phyloP scores from a whole-genome alignment of 2,888 invertebrate species.

The Catocala sponsa region DNA sequence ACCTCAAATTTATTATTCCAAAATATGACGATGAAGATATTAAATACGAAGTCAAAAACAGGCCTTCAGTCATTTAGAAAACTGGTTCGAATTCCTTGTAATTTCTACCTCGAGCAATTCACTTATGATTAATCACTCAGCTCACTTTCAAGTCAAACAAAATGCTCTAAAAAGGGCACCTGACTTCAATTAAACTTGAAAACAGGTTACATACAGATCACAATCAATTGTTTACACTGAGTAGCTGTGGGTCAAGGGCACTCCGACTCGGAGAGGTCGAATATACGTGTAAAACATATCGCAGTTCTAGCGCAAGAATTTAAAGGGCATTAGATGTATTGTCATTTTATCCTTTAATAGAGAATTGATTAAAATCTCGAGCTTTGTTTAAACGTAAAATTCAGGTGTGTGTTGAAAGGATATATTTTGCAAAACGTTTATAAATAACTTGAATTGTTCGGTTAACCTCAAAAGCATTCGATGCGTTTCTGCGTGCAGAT shows the following conservation, averaged over 20 bases:
- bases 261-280: slow-evolving; percentile 35
- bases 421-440: too few species aligned
- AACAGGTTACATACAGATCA: slow-evolving; percentile 52
- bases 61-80: neutral
- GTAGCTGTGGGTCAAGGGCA: slow-evolving; percentile 49
- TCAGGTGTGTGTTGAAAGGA: too few species aligned
- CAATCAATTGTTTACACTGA: slow-evolving; percentile 58
- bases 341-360: slow-evolving; percentile 20
- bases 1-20: too few species aligned
- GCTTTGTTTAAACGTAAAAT: neutral
- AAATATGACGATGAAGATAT: too few species aligned
- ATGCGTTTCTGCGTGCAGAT: too few species aligned
- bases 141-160: slow-evolving; percentile 36
- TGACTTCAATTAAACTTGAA: slow-evolving; percentile 36
- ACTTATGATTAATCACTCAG: slow-evolving; percentile 26
- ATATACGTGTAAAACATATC: slow-evolving; percentile 33
- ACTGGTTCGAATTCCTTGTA: slow-evolving; percentile 2
- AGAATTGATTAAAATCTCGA: neutral
- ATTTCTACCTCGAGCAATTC: slow-evolving; percentile 1
- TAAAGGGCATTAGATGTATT: slow-evolving; percentile 38
- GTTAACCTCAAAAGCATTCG: too few species aligned
- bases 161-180: slow-evolving; percentile 48
- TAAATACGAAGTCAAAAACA: neutral
- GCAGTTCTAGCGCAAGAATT: slow-evolving; percentile 37
- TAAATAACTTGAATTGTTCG: too few species aligned